Conservation (phyloP, 1,140 invertebrate species). For the Araneus ventricosus region DNA sequence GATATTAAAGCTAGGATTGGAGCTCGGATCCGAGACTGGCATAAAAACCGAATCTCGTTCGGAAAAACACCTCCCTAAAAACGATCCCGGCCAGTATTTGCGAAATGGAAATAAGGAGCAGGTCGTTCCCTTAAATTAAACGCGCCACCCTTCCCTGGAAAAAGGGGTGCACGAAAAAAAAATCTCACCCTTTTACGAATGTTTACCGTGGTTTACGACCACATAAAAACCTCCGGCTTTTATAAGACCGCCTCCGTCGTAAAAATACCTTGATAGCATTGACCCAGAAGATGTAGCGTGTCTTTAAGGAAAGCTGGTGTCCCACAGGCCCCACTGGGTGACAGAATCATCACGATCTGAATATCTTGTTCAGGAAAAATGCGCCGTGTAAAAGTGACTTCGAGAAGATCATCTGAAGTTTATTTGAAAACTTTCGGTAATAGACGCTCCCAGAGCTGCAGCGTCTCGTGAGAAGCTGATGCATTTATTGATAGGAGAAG, state of each 20-base stretch:
- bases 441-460: too few relatives aligned
- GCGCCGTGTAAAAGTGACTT: neutral
- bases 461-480: too few relatives aligned
- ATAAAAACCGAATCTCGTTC: constrained; percentile 16
- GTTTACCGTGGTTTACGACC: constrained; percentile 10
- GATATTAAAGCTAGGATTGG: neutral
- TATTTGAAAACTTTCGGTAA: too few relatives aligned
- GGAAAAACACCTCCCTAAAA: neutral
- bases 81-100: neutral
- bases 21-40: neutral
- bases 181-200: neutral
- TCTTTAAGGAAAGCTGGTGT: neutral
- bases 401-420: neutral
- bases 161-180: neutral
- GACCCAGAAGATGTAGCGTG: neutral
- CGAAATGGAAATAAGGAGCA: neutral
- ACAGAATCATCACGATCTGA: neutral
- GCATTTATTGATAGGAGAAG: too few relatives aligned
- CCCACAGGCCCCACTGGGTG: too few relatives aligned
- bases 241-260: neutral
- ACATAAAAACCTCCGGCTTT: neutral
- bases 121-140: neutral
- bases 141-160: too few relatives aligned
- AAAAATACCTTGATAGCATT: neutral
- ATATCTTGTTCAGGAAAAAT: too few relatives aligned